A percentile compares a stretch with the other conserved stretches of the same genome.
Evolutionary conservation across 2,888 invertebrate species (phyloP).

Genomic region (Nemotelus pantherinus): DNA sequence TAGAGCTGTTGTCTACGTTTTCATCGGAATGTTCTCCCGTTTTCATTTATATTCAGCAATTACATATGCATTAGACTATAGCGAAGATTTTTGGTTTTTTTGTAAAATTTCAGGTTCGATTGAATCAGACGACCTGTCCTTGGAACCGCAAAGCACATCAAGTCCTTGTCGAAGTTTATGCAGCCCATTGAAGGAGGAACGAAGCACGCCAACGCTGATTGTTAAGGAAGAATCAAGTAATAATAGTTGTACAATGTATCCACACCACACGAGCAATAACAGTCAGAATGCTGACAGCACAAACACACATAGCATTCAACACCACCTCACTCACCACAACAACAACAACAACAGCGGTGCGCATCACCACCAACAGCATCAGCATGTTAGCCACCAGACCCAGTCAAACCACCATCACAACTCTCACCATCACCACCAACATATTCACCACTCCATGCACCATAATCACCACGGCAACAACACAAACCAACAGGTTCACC

Average conservation of each 20-base stretch:
- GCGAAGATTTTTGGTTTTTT: too few relatives aligned
- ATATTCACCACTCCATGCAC: slow-evolving; percentile 57
- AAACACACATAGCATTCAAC: slow-evolving; percentile 51
- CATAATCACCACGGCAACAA: slow-evolving; percentile 52
- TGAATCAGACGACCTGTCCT: slow-evolving; percentile 81
- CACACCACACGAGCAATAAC: slow-evolving; percentile 58
- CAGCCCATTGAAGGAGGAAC: slow-evolving; percentile 73
- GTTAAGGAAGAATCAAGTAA: slow-evolving; percentile 80
- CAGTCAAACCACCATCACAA: slow-evolving; percentile 58
- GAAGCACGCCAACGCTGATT: slow-evolving; percentile 72
- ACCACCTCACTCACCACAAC: slow-evolving; percentile 50
- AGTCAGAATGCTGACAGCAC: slow-evolving; percentile 50
- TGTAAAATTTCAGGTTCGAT: slow-evolving; percentile 72
- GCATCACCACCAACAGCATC: slow-evolving; percentile 57
- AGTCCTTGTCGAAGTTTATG: slow-evolving; percentile 67
- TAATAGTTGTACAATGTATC: slow-evolving; percentile 68
- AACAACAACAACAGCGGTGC: slow-evolving; percentile 54
- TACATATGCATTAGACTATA: too few relatives aligned
- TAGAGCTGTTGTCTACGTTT: too few relatives aligned
- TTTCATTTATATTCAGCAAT: too few relatives aligned
- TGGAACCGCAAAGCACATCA: slow-evolving; percentile 68
- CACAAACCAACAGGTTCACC: slow-evolving; percentile 65
- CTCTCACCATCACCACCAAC: slow-evolving; percentile 58
- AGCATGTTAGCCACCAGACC: slow-evolving; percentile 51
- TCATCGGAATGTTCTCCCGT: too few relatives aligned